Evolutionary conservation across 2,113 vertebrate genomes (phyloP).

Genomic region (Prinia subflava): DNA sequence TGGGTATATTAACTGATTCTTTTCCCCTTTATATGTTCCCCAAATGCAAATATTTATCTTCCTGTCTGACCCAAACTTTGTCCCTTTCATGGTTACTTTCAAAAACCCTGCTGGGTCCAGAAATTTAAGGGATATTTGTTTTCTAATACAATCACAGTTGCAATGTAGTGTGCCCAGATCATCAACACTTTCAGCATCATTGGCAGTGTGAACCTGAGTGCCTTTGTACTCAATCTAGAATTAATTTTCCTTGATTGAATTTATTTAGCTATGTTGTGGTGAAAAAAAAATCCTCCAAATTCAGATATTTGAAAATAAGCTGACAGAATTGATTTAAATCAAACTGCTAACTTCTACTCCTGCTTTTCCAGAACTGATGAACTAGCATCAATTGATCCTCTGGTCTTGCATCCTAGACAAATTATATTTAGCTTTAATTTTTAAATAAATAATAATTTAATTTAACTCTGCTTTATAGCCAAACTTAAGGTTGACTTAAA

Average conservation of each 20-base stretch:
- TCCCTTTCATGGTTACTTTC: background rate
- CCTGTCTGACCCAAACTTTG: background rate
- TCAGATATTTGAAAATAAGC: background rate
- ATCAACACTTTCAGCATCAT: background rate
- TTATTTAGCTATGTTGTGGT: background rate
- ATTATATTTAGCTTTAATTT: background rate
- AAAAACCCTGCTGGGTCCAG: background rate
- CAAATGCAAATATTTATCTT: background rate
- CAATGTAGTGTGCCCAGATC: background rate
- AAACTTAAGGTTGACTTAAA: background rate
- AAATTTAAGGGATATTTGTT: background rate
- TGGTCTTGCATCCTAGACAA: background rate
- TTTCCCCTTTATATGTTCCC: background rate
- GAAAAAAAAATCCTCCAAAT: background rate
- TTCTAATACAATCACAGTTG: background rate
- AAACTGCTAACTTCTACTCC: background rate
- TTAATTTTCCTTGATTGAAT: background rate
- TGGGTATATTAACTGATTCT: background rate
- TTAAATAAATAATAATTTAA: background rate
- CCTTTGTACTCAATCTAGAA: background rate
- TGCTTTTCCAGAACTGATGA: background rate
- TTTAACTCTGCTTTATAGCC: background rate
- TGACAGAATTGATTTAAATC: background rate
- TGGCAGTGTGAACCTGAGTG: background rate
- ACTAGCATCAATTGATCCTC: background rate